Base-by-base conservation (phyloP, 2,797 vertebrate species). In the Chelon labrosus region DNA sequence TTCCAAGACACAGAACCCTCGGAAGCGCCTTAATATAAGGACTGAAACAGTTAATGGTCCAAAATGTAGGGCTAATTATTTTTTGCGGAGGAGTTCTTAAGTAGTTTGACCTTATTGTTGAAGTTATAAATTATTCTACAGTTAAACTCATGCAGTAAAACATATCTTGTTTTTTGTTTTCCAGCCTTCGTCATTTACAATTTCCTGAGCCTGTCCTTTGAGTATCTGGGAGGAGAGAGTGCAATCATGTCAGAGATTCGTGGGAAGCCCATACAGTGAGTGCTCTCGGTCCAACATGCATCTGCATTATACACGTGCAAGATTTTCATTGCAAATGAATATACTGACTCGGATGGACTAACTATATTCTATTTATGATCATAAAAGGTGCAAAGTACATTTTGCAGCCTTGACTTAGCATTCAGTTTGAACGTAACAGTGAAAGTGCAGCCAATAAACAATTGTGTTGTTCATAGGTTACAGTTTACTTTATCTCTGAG, bases 151-250 rank as follows among this genome's bases (percentile, higher is more conserved):
- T 20, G 46, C 22, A 46, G 5, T 63, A 20, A 27, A 20, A 53
- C 19, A 13, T 35, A 39, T 56, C 37, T 8, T 44, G 56, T 20
- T 80, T 62, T 90, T 73, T 89, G 55, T 91, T 3, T 81, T 82
- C 4, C 93, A 99, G 98, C 98, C 2, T 99, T 99, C 31, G 98
- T 97, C 79, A 99, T 99, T 84, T 98, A 99, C 91, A 99, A 98
- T 87, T 99, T 99, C 91, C 93, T 99, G 89, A 99, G 97, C 85
- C 94, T 99, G 77, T 98, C 98, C 73, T 99, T 99, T 13, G 97
- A 99, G 91, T 99, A 99, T 85, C 95, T 99, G 0, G 98, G 98
- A 41, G 98, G 98, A 19, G 98, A 99, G 85, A 99, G 98, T 20
- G 95, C 95, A 42, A 99, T 99, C 93, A 98, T 99, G 98, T 86